Evolutionary conservation across 2,113 vertebrate species (phyloP).

Genomic region (Pluvianellus socialis): DNA sequence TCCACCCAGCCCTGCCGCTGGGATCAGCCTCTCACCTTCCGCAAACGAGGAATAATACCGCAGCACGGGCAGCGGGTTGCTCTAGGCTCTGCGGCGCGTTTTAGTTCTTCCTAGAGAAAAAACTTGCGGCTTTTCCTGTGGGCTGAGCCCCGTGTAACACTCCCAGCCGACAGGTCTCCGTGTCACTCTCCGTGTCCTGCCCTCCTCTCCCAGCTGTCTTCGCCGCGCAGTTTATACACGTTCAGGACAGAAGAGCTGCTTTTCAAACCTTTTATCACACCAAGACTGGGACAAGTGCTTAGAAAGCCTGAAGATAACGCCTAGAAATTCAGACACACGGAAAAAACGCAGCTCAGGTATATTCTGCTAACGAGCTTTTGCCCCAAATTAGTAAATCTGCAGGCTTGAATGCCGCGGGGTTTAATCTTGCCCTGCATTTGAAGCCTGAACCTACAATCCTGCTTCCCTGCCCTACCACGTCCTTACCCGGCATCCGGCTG

Average conservation of each 20-base stretch:
- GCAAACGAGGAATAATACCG: fast-evolving
- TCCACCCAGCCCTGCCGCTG: not conserved
- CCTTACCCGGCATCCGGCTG: not conserved
- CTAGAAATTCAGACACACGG: not conserved
- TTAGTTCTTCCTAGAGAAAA: not conserved
- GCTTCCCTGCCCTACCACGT: fast-evolving
- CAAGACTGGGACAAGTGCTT: not conserved
- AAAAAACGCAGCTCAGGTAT: not conserved
- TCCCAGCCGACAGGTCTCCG: not conserved
- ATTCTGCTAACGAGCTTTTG: not conserved
- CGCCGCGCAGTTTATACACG: fast-evolving
- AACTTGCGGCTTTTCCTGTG: fast-evolving
- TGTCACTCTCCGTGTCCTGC: not conserved
- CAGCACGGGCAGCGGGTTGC: not conserved
- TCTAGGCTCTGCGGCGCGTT: not conserved
- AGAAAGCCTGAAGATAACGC: not conserved
- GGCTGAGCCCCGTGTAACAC: fast-evolving
- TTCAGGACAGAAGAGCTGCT: not conserved
- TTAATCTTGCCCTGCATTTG: not conserved
- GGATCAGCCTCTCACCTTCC: not conserved
- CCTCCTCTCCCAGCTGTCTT: not conserved
- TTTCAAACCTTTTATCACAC: not conserved
- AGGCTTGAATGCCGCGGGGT: not conserved
- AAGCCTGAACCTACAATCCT: not conserved
- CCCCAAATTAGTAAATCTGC: not conserved